Conservation (phyloP, 2,888 invertebrate species). For the Adela reaumurella region DNA sequence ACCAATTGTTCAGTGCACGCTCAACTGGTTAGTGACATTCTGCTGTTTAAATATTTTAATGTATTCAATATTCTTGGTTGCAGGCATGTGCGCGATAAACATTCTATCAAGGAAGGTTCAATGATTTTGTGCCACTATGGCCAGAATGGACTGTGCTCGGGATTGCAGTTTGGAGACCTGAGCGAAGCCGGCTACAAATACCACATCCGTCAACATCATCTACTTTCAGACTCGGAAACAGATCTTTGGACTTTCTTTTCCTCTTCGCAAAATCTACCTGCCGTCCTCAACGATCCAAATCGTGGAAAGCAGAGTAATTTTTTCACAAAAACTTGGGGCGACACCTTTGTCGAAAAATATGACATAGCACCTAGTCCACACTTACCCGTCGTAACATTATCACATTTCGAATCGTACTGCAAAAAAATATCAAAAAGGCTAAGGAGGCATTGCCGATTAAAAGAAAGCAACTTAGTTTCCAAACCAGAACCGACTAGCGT, state of each 20-base stretch:
- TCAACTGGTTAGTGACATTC: too few species aligned
- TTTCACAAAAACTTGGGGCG: conserved; percentile 98
- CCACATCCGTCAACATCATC: conserved; percentile 71
- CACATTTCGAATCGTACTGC: conserved; percentile 85
- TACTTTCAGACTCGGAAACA: conserved; percentile 29
- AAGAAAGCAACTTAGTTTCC: conserved; percentile 33
- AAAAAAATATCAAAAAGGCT: conserved; percentile 70
- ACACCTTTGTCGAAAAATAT: conserved; percentile 82
- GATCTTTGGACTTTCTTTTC: conserved; percentile 84
- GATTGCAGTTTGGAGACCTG: conserved; percentile 85
- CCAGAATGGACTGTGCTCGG: conserved; percentile 80
- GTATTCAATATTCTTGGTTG: conserved; percentile 21
- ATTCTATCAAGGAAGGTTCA: conserved; percentile 81
- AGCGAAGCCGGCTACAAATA: conserved; percentile 84
- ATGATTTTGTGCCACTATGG: conserved; percentile 86
- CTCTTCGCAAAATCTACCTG: conserved; percentile 91
- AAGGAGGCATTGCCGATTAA: conserved; percentile 59
- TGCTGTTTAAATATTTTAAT: too few species aligned
- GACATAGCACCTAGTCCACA: conserved; percentile 74
- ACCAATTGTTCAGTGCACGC: too few species aligned
- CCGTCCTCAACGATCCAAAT: conserved; percentile 92
- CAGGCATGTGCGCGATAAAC: conserved; percentile 75
- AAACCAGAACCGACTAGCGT: conserved; percentile 38
- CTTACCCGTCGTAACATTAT: conserved; percentile 76
- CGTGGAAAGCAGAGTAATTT: conserved; percentile 88